Conservation (phyloP, 2,888 invertebrate genomes). For the Leptopilina drosophilae region DNA sequence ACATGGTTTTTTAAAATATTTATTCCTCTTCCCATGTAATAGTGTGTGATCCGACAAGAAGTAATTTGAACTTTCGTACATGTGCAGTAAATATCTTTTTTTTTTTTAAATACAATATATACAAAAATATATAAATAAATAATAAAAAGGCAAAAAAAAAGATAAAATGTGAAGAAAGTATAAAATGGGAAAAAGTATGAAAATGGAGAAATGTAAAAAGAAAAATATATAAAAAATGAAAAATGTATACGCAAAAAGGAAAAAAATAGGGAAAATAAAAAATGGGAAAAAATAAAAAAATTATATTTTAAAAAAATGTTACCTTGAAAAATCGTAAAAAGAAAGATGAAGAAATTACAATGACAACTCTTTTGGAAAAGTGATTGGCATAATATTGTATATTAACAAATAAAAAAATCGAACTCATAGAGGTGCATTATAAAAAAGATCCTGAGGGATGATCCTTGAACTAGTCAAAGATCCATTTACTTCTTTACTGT, state of each 20-base stretch:
- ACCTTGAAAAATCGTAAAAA: no score
- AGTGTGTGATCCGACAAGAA: background rate
- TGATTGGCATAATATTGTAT: background rate
- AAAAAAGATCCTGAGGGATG: background rate
- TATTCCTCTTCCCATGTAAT: background rate
- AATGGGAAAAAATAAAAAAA: no score
- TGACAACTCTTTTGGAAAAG: background rate
- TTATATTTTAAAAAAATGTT: no score
- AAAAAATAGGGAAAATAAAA: no score
- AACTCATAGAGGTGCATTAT: background rate
- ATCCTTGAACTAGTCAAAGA: background rate
- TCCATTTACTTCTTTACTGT: conserved; percentile 1
- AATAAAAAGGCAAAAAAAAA: background rate
- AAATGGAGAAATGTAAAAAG: no score
- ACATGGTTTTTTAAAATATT: background rate
- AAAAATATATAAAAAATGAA: no score
- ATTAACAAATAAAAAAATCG: background rate
- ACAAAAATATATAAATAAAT: background rate
- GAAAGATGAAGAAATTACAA: background rate
- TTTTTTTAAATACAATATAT: background rate
- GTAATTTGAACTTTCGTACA: background rate
- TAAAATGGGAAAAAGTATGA: no score
- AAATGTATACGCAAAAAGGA: no score
- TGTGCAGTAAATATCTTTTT: background rate
- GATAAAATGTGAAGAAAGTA: background rate